These are phyloP conservation scores for Spodoptera litura DNA, from an alignment of 1,140 invertebrate genomes.

Conservation along the genomic window DNA sequence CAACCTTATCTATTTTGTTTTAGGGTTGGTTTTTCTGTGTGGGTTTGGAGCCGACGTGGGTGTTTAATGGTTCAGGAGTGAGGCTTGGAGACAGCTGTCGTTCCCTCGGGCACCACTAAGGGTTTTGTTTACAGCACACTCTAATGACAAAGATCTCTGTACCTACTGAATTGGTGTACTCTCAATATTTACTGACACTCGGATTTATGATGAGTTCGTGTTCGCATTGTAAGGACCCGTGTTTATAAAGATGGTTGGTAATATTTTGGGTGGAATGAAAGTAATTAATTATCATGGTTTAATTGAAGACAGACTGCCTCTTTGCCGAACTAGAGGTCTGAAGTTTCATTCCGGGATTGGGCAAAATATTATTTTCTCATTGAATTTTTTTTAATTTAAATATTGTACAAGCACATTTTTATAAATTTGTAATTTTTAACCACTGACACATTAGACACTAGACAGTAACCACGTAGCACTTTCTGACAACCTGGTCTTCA, in stretches of 20 bases:
- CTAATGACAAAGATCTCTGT: constrained; percentile 72
- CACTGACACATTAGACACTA: too few relatives aligned
- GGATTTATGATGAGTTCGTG: constrained; percentile 3
- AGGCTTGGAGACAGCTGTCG: constrained; percentile 83
- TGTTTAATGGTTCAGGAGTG: constrained; percentile 77
- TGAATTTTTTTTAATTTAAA: too few relatives aligned
- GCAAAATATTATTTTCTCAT: too few relatives aligned
- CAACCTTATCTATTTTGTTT: neutral
- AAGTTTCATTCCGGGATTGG: too few relatives aligned
- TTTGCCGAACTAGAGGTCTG: too few relatives aligned
- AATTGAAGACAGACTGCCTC: too few relatives aligned
- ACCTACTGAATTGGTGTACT: constrained; percentile 43
- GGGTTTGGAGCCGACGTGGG: constrained; percentile 64
- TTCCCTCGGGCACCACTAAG: constrained; percentile 69
- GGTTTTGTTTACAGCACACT: constrained; percentile 81
- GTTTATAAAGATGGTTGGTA: neutral
- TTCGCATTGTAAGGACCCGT: neutral
- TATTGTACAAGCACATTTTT: neutral
- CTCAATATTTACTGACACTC: constrained; percentile 29
- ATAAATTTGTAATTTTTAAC: too few relatives aligned
- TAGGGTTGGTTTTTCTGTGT: constrained; percentile 49
- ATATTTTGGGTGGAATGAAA: neutral
- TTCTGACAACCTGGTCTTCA: neutral
- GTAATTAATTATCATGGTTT: too few relatives aligned
- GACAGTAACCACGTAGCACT: too few relatives aligned